phyloP scores from a whole-genome alignment of 2,888 invertebrate genomes.

The Cataglyphis albicans region DNA sequence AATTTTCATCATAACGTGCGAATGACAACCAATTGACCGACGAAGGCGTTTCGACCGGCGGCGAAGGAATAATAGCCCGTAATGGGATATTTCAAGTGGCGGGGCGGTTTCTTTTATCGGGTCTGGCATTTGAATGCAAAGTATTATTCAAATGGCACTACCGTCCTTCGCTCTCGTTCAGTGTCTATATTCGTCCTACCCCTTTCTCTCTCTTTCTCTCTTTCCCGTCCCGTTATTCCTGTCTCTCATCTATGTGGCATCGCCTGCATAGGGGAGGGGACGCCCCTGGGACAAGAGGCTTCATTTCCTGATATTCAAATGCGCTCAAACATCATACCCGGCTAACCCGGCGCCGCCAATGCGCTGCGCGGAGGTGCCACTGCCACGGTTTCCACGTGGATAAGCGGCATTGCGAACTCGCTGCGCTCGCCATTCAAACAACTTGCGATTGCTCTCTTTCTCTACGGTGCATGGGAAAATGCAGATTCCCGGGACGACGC shows the following conservation, averaged over 20 bases:
- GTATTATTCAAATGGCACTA: slow-evolving; percentile 84
- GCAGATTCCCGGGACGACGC: slow-evolving; percentile 65
- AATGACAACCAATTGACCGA: slow-evolving; percentile 59
- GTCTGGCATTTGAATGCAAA: slow-evolving; percentile 84
- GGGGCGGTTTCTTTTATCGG: slow-evolving; percentile 84
- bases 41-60: slow-evolving; percentile 56
- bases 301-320: slow-evolving; percentile 86
- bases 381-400: slow-evolving; percentile 75
- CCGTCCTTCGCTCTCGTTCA: slow-evolving; percentile 59
- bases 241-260: slow-evolving; percentile 24
- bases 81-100: slow-evolving; percentile 84
- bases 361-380: slow-evolving; percentile 68
- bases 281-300: slow-evolving; percentile 81
- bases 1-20: not conserved
- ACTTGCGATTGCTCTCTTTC: slow-evolving; percentile 11
- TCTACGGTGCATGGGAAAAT: slow-evolving; percentile 66
- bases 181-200: slow-evolving; percentile 50
- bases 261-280: slow-evolving; percentile 56
- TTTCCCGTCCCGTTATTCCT: slow-evolving; percentile 32
- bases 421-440: slow-evolving; percentile 23
- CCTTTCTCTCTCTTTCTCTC: not conserved
- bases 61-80: slow-evolving; percentile 82
- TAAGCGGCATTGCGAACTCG: slow-evolving; percentile 67
- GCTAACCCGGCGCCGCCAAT: slow-evolving; percentile 66
- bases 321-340: slow-evolving; percentile 83